phyloP scores from a whole-genome alignment of 2,888 invertebrate species.

The Tetragnatha montana region DNA sequence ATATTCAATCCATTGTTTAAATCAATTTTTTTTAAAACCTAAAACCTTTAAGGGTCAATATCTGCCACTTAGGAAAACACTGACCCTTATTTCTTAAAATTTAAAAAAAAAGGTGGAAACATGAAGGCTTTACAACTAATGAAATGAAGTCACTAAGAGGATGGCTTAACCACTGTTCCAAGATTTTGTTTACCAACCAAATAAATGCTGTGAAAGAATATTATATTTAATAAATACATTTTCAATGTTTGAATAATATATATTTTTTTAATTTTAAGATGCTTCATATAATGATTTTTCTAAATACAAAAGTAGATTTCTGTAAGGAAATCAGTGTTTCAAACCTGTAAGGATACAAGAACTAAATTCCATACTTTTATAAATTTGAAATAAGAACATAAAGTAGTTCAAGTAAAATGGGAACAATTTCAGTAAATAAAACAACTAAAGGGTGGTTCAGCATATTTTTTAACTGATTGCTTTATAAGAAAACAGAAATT shows the following conservation, averaged over 20 bases:
- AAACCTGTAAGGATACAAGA: too few species aligned
- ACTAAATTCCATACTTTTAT: too few species aligned
- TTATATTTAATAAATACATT: not conserved
- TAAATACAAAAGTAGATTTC: too few species aligned
- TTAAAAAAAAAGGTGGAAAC: too few species aligned
- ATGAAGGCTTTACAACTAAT: not conserved
- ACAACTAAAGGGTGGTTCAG: not conserved
- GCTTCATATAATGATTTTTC: too few species aligned
- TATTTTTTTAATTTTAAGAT: too few species aligned
- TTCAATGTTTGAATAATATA: not conserved
- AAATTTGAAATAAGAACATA: too few species aligned
- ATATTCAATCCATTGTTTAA: too few species aligned
- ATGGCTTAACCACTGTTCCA: not conserved
- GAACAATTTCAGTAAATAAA: not conserved
- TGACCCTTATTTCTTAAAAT: too few species aligned
- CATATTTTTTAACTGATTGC: not conserved
- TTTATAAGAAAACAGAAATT: not conserved
- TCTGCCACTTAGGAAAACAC: too few species aligned
- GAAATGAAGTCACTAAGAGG: not conserved
- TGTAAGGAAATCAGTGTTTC: not conserved
- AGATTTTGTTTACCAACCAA: not conserved
- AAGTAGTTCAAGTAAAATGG: not conserved
- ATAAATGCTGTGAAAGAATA: not conserved
- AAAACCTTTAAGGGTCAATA: too few species aligned
- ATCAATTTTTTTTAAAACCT: too few species aligned